Percentiles rank a stretch among this genome's conserved stretches.
These are phyloP conservation scores for Etia nguti DNA, from an alignment of 2,113 vertebrate genomes.

Conservation along the genomic window DNA sequence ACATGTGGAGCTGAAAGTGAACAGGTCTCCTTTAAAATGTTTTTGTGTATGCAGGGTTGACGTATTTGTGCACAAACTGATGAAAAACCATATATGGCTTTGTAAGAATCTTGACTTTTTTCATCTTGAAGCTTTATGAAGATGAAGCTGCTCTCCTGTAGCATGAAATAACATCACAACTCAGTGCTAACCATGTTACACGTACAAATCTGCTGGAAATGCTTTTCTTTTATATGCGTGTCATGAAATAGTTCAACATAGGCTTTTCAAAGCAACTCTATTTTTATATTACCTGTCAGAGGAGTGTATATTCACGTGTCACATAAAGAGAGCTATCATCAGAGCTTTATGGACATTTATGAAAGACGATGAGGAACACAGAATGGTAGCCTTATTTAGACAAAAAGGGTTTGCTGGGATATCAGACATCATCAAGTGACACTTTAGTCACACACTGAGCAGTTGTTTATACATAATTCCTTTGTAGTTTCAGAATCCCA, in stretches of 20 bases:
- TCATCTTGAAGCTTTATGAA: not conserved
- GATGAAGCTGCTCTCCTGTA: not conserved
- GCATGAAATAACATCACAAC: not conserved
- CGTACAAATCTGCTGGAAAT: conserved; percentile 19
- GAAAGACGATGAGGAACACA: conserved; percentile 53
- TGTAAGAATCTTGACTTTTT: not conserved
- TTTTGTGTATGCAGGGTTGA: not conserved
- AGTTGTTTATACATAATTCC: conserved; percentile 65
- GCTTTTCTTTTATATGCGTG: conserved; percentile 29
- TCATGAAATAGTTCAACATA: conserved; percentile 22
- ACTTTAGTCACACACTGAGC: conserved; percentile 46
- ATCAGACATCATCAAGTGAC: conserved; percentile 55
- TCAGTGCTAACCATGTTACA: not conserved
- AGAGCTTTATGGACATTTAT: conserved; percentile 47
- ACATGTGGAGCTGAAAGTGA: not conserved
- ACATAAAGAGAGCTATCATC: conserved; percentile 50
- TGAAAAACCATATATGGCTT: not conserved
- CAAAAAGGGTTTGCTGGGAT: conserved; percentile 50
- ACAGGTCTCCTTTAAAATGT: not conserved
- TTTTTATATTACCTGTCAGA: conserved; percentile 66
- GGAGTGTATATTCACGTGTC: conserved; percentile 53
- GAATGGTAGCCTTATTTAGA: conserved; percentile 60
- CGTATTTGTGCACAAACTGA: not conserved
- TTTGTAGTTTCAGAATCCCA: conserved; percentile 59
- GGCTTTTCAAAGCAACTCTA: conserved; percentile 47